Evolutionary conservation across 2,797 vertebrate species (phyloP), one percentile per base, ranked within the genome.

Genomic region (Dromococcyx pavoninus): DNA sequence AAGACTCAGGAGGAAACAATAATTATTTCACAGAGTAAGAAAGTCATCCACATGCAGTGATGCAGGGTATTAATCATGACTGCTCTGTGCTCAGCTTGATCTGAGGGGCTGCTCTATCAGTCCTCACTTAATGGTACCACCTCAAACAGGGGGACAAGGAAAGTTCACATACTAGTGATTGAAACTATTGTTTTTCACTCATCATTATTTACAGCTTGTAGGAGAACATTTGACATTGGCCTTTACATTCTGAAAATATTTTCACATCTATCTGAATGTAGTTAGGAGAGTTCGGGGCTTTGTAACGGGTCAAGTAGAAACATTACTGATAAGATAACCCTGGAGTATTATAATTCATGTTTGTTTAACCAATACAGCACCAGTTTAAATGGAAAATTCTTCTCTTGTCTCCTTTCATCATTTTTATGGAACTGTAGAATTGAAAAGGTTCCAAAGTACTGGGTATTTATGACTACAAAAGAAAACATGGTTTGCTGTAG

Each of bases 391-490:
- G 35, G 69, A 95, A 88, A 94, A 86, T 74, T 94, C 35, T 88
- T 70, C 48, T 79, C 56, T 87, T 91, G 66, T 92, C 71, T 77
- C 62, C 46, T 94, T 95, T 84, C 30, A 92, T 94, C 66, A 90
- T 86, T 90, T 95, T 67, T 93, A 90, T 65, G 62, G 70, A 83
- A 37, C 64, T 70, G 28, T 30, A 89, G 60, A 88, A 95, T 33
- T 90, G 76, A 93, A 87, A 85, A 90, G 69, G 22, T 91, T 94
- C 69, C 78, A 89, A 71, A 90, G 60, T 43, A 71, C 21, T 66
- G 21, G 21, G 12, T 89, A 89, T 96, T 95, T 96, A 94, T 92
- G 87, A 72, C 65, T 73, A 25, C 35, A 72, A 92, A 91, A 94
- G 62, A 92, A 95, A 96, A 89, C 69, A 88, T 66, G 24, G 43